phyloP scores from a whole-genome alignment of 2,113 vertebrate species.

The Symphodus melops region DNA sequence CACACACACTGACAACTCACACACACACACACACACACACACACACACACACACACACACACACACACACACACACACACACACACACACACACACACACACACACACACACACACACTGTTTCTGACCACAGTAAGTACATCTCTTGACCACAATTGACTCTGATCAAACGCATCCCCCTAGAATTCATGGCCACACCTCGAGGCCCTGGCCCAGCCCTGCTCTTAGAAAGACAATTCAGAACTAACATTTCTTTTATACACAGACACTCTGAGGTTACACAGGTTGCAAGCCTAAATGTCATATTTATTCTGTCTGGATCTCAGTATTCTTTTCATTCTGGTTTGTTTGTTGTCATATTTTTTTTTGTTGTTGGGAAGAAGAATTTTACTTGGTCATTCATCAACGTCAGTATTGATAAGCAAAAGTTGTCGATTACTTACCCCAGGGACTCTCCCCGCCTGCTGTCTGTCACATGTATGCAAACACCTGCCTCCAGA shows the following conservation, averaged over 20 bases:
- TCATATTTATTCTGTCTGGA: no score
- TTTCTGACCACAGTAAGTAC: conserved; percentile 47
- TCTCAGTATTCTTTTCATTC: no score
- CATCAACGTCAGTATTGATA: conserved; percentile 33
- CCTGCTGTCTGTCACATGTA: conserved; percentile 33
- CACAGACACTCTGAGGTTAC: not conserved
- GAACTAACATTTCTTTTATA: not conserved
- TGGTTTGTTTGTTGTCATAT: conserved; percentile 36
- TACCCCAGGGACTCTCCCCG: conserved; percentile 42
- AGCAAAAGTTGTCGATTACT: conserved; percentile 50
- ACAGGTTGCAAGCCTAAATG: no score
- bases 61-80: conserved; percentile 25
- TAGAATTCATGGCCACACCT: conserved; percentile 39
- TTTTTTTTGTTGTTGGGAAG: conserved; percentile 8
- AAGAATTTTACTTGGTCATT: conserved; percentile 14
- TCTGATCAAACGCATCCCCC: conserved; percentile 26
- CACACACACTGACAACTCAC: conserved; percentile 37
- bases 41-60: conserved; percentile 27
- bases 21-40: conserved; percentile 2
- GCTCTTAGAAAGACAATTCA: conserved; percentile 5
- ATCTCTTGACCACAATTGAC: conserved; percentile 53
- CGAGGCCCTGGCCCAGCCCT: not conserved
- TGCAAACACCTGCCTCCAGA: conserved; percentile 51
- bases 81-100: conserved; percentile 40
- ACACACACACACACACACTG: conserved; percentile 4